Evolutionary conservation across 2,888 invertebrate genomes (phyloP).

Genomic region (Hemithea aestivaria): DNA sequence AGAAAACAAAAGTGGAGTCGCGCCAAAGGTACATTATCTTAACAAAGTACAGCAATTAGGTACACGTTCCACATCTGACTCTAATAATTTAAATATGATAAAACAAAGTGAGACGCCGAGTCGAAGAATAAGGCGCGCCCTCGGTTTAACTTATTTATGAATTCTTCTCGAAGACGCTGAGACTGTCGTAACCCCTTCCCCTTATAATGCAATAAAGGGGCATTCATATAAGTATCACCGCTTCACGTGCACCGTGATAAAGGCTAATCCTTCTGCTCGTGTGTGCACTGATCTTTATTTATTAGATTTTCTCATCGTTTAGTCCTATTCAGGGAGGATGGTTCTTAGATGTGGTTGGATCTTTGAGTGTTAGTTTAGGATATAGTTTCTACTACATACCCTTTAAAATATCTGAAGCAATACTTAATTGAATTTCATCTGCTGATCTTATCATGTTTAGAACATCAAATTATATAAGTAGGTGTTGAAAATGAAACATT

Average conservation of each 20-base stretch:
- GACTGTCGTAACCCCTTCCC: constrained; percentile 62
- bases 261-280: constrained; percentile 67
- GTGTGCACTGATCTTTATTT: constrained; percentile 58
- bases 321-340: constrained; percentile 14
- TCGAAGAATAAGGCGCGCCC: constrained; percentile 68
- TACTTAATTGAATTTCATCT: no score
- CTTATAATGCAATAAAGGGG: constrained; percentile 77
- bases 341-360: constrained; percentile 1
- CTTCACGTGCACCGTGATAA: constrained; percentile 68
- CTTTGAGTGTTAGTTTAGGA: constrained; percentile 3
- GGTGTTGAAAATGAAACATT: no score
- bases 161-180: constrained; percentile 66
- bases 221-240: constrained; percentile 76
- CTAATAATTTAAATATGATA: constrained; percentile 80
- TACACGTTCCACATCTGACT: constrained; percentile 80
- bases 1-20: constrained; percentile 78
- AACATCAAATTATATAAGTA: no score
- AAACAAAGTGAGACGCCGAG: constrained; percentile 72
- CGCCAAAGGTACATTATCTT: constrained; percentile 79
- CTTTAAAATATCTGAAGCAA: no score
- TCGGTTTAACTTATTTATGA: constrained; percentile 75
- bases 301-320: constrained; percentile 54
- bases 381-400: no score
- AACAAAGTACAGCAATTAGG: constrained; percentile 79
- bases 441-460: no score